Evolutionary conservation across 1,140 invertebrate genomes (phyloP), one percentile per base, ranked within the genome.

Genomic region (Drosophila triauraria): DNA sequence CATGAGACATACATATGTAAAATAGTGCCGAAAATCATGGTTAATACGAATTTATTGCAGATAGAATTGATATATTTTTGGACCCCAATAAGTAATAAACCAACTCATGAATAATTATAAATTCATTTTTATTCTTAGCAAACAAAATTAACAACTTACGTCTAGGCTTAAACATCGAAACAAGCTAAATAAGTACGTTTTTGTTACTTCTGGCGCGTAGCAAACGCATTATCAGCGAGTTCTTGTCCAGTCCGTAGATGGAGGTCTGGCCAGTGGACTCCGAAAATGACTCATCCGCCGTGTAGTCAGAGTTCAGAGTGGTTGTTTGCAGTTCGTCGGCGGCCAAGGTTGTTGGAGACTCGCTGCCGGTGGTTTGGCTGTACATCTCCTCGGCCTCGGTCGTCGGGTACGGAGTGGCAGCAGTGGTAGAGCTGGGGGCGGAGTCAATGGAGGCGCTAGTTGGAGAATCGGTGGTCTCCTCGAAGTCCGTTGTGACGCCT

Each of bases 211-310:
- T 54, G n/a, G 84, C 84, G 0, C 81, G 78, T 42, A 88, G 25
- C n/a, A 88, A 35, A 3, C 81, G 74, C 84, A 88, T 88, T 25
- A 88, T 88, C 48, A 88, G 38, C 5, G 84, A 88, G 47, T 88
- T 84, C 56, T 90, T 88, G 44, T 78, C 81, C 8, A 90, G 65
- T 2, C 84, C 84, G 13, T 88, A 88, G 15, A 88, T 88, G 1
- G 84, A 88, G 23, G 77, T 84, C 40, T 90, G 80, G 0, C 61
- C 68, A 35, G 51, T 62, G 38, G 67, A 53, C 13, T 54, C 46
- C 12, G 48, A 25, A 38, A 47, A 12, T 12, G 58, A 42, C 32
- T 80, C 83, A 51, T 88, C 80, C 47, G 58, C 47, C 67, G 75
- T 42, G 38, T 86, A 86, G 61, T 84, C 84, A 17, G 47, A 17